Base-by-base conservation (phyloP, 2,113 vertebrate genomes). In the Thermophis baileyi region DNA sequence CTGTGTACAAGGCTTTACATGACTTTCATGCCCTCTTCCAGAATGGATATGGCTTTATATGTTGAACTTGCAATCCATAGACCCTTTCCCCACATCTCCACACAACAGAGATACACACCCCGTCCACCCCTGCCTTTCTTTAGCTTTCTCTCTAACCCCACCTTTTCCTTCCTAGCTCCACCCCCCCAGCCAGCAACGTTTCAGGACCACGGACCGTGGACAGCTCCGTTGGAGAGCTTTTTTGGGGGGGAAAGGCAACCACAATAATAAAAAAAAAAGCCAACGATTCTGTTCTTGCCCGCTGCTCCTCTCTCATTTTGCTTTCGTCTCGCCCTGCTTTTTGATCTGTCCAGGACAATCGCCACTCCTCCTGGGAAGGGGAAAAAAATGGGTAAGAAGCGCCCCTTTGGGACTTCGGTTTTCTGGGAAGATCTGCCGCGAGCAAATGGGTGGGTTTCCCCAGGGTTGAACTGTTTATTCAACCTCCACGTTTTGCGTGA, bases 171-270 rank as follows among this genome's bases (percentile, higher is more conserved):
- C 47, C 88, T 20, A 49, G 89, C 85, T 90, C 89, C 92, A 46
- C 94, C 92, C 91, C 91, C 81, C 89, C 86, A 89, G 49, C 63
- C n/a, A 22, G 50, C 89, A 57, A 57, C 94, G 85, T 63, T 91
- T 90, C 90, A 90, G 89, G 60, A 93, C 92, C 92, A 85, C 40
- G 54, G 9, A 53, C n/a, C 27, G 60, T 27, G 92, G 88, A 89
- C 92, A 92, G 92, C 92, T 92, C 92, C 88, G 12, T 20, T n/a
- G 49, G 49, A 30, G 30, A n/a, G 87, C 16, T 40, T 74, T 35
- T 63, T n/a, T 63, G 11, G 3, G 10, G 27, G 6, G 54, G 1
- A 4, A n/a, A 63, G 74, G 7, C 74, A 44, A 81, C 74, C 35
- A 44, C n/a, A 74, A 69, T 30, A 40, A 49, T n/a, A n/a, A 69